These are phyloP conservation scores for Thymallus thymallus DNA, from an alignment of 2,113 vertebrate species.

Conservation along the genomic window DNA sequence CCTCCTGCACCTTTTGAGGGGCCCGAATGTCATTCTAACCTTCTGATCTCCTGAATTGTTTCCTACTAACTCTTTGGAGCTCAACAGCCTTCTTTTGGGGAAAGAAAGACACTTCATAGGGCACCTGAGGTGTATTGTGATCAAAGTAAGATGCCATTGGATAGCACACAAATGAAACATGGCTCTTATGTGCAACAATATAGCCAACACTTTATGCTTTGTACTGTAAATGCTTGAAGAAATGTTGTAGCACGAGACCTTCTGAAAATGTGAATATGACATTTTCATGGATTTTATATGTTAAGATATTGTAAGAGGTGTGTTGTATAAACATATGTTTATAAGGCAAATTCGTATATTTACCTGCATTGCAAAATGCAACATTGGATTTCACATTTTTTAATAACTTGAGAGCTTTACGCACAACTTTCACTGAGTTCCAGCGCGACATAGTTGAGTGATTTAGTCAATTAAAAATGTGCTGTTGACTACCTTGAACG, in stretches of 20 bases:
- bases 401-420: background rate
- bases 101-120: background rate
- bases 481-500: background rate
- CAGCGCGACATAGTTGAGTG: background rate
- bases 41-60: background rate
- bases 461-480: no score
- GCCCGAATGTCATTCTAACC: background rate
- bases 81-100: background rate
- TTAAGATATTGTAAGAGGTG: background rate
- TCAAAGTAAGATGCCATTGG: background rate
- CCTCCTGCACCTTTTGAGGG: background rate
- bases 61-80: background rate
- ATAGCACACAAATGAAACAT: background rate
- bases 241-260: background rate
- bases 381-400: background rate
- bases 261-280: background rate
- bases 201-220: background rate
- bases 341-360: background rate
- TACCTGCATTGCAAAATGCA: background rate
- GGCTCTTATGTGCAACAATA: background rate
- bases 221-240: background rate
- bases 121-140: background rate
- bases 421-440: constrained; percentile 4
- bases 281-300: background rate
- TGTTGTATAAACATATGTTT: background rate